These are phyloP conservation scores for Sinocyclocheilus maitianheensis DNA, from an alignment of 2,113 vertebrate genomes.

Conservation along the genomic window DNA sequence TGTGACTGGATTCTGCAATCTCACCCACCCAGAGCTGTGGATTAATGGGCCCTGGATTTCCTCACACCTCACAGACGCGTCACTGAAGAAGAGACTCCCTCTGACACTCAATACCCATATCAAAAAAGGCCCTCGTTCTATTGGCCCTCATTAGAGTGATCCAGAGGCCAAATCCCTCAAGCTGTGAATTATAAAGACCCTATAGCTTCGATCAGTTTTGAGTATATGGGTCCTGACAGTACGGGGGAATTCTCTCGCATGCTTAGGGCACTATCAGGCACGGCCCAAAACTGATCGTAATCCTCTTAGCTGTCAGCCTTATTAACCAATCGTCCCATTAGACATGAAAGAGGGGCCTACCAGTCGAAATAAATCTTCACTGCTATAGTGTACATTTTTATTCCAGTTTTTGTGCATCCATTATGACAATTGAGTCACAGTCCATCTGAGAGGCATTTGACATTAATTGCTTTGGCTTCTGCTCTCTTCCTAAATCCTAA, in stretches of 20 bases:
- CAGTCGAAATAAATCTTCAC: slow-evolving; percentile 46
- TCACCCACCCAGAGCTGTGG: slow-evolving; percentile 52
- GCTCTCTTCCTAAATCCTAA: slow-evolving; percentile 54
- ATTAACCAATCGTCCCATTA: slow-evolving; percentile 81
- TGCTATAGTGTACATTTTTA: slow-evolving; percentile 66
- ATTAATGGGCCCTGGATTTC: slow-evolving; percentile 50
- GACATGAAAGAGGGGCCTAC: slow-evolving; percentile 71
- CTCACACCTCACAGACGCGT: slow-evolving; percentile 44
- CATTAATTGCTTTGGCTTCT: slow-evolving; percentile 45
- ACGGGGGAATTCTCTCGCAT: slow-evolving; percentile 65
- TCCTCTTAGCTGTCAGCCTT: slow-evolving; percentile 81
- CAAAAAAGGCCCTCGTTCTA: slow-evolving; percentile 59
- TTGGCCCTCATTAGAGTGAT: slow-evolving; percentile 73
- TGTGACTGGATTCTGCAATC: slow-evolving; percentile 54
- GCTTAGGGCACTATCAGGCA: slow-evolving; percentile 52
- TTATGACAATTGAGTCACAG: slow-evolving; percentile 79
- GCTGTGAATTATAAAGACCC: slow-evolving; percentile 70
- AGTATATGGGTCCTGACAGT: slow-evolving; percentile 77
- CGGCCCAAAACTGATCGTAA: slow-evolving; percentile 75
- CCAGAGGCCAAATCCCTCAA: slow-evolving; percentile 64
- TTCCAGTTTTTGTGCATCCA: slow-evolving; percentile 65
- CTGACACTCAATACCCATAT: slow-evolving; percentile 54
- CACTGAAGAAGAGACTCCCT: slow-evolving; percentile 39
- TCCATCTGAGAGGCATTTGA: slow-evolving; percentile 58
- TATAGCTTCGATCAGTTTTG: slow-evolving; percentile 69